phyloP scores from a whole-genome alignment of 2,113 vertebrate genomes.

The Chunga burmeisteri region DNA sequence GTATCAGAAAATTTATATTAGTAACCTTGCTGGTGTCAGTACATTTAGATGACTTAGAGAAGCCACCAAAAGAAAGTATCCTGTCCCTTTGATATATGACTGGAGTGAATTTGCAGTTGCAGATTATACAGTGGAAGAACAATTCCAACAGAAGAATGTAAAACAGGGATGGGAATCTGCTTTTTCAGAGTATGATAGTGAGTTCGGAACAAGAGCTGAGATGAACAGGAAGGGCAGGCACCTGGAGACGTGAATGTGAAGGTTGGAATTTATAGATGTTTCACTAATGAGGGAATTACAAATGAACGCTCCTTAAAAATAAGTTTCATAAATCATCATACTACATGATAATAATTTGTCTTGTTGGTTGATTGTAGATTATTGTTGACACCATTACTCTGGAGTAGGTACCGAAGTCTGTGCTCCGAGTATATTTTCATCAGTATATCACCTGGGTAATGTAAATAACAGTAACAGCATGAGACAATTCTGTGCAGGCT shows the following conservation, averaged over 20 bases:
- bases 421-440: neutral
- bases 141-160: neutral
- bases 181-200: neutral
- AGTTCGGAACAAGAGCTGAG: neutral
- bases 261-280: neutral
- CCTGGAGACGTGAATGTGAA: rapidly evolving
- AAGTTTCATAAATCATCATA: neutral
- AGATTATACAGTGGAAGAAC: neutral
- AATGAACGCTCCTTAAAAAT: neutral
- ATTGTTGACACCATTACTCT: neutral
- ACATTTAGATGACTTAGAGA: neutral
- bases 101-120: neutral
- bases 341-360: neutral
- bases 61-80: neutral
- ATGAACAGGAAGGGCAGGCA: neutral
- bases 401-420: neutral
- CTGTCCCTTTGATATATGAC: neutral
- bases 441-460: neutral
- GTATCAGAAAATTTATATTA: neutral
- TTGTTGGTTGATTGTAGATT: neutral
- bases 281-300: neutral
- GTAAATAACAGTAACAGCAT: neutral
- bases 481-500: neutral
- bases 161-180: neutral
- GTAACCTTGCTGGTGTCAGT: neutral